Percentiles rank a stretch among this genome's conserved stretches.
Evolutionary conservation across 2,113 vertebrate species (phyloP).

Genomic region (Elephas maximus): DNA sequence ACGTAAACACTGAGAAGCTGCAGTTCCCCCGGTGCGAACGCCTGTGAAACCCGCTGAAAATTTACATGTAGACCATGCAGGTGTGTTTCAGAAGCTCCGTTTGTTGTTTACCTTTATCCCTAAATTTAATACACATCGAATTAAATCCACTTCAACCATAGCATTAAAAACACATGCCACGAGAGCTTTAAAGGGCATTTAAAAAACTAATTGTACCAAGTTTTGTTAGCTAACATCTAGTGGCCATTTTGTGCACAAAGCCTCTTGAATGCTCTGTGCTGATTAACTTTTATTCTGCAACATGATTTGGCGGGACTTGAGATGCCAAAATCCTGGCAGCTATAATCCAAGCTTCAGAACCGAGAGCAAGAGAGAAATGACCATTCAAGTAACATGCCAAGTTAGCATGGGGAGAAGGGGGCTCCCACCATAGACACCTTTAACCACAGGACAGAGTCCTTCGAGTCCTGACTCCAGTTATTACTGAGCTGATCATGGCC

Average conservation of each 20-base stretch:
- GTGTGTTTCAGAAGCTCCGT: slow-evolving; percentile 25
- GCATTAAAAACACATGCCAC: neutral
- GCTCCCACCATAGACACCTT: neutral
- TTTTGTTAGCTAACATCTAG: slow-evolving; percentile 21
- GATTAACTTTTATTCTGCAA: neutral
- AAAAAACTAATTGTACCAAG: neutral
- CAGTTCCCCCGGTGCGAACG: neutral
- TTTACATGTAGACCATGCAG: neutral
- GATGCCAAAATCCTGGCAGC: neutral
- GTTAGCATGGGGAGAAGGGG: rapidly evolving
- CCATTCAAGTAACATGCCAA: neutral
- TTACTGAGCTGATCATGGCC: neutral
- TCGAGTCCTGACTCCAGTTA: neutral
- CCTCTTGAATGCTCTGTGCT: neutral
- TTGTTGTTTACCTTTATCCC: slow-evolving; percentile 52
- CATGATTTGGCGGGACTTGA: neutral
- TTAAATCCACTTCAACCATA: neutral
- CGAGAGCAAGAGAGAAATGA: neutral
- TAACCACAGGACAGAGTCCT: no score
- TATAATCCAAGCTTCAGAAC: neutral
- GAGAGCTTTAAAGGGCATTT: neutral
- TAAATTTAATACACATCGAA: neutral
- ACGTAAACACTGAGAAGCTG: neutral
- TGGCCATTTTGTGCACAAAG: neutral
- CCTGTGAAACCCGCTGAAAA: neutral